Conservation (phyloP, 2,888 invertebrate species). For the Saturnia japonica region DNA sequence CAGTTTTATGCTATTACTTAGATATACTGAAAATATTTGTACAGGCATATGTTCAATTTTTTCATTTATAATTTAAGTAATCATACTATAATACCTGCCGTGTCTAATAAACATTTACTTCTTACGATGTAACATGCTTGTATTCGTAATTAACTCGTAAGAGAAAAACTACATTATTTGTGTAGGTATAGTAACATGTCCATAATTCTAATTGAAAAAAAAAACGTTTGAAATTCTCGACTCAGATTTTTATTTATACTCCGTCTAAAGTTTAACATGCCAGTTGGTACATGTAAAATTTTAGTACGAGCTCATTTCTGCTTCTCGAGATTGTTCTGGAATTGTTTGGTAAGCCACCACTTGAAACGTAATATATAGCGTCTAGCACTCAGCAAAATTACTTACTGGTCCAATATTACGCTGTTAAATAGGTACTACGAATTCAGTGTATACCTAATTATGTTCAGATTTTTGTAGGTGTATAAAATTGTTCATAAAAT, state of each 20-base stretch:
- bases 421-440: not conserved
- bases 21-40: not conserved
- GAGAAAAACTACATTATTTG: not conserved
- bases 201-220: not conserved
- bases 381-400: constrained; percentile 76
- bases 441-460: not conserved
- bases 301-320: constrained; percentile 39
- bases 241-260: not conserved
- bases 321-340: constrained; percentile 50
- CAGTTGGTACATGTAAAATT: not conserved
- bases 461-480: not conserved
- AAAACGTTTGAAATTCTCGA: not conserved
- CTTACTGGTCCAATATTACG: constrained; percentile 32
- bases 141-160: not conserved
- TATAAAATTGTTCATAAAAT: not conserved
- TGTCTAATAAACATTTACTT: not conserved
- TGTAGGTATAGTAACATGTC: not conserved
- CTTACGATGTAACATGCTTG: not conserved
- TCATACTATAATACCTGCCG: not conserved
- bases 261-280: not conserved
- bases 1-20: not conserved
- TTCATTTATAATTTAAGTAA: not conserved
- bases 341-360: constrained; percentile 53
- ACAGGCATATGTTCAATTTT: not conserved
- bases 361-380: constrained; percentile 72